Evolutionary conservation across 1,140 invertebrate genomes (phyloP).

Genomic region (Chionoecetes opilio): DNA sequence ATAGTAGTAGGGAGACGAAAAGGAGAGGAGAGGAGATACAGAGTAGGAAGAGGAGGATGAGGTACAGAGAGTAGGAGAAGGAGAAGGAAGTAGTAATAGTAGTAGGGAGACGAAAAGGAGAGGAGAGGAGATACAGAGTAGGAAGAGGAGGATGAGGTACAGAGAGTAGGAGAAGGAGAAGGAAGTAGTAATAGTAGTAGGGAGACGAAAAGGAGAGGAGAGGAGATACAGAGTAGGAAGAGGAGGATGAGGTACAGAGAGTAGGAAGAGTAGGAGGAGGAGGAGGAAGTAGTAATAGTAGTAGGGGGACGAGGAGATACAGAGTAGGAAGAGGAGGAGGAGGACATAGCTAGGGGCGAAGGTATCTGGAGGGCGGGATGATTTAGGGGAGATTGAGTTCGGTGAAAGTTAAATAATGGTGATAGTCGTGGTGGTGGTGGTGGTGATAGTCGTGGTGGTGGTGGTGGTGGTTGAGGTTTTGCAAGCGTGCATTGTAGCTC

Average conservation of each 20-base stretch:
- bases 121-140: not conserved
- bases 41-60: not conserved
- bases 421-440: not conserved
- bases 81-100: not conserved
- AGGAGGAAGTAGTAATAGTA: no score
- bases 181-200: not conserved
- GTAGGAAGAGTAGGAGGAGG: not conserved
- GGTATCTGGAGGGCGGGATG: not conserved
- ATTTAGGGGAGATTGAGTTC: not conserved
- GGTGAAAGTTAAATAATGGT: not conserved
- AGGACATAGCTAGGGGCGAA: not conserved
- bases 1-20: not conserved
- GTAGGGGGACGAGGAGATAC: no score
- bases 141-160: not conserved
- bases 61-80: not conserved
- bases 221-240: not conserved
- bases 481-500: no score
- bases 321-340: not conserved
- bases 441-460: not conserved
- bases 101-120: not conserved
- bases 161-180: not conserved
- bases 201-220: not conserved
- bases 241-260: not conserved
- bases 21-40: not conserved
- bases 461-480: not conserved